phyloP scores from a whole-genome alignment of 2,797 vertebrate species.

The Hippoglossus hippoglossus region DNA sequence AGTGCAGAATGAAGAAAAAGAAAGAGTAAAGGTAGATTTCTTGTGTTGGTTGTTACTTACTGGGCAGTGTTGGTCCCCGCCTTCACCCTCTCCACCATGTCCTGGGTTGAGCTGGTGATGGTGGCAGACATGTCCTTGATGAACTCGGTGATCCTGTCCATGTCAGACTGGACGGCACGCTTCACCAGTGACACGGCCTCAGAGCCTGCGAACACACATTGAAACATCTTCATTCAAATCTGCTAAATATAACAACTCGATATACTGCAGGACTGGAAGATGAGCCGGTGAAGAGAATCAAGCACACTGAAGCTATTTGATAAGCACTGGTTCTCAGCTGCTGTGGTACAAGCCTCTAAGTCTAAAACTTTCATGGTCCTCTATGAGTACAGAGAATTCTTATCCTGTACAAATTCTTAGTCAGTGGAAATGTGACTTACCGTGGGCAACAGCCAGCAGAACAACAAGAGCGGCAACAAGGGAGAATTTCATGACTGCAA shows the following conservation, averaged over 20 bases:
- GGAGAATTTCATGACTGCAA: conserved; percentile 76
- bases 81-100: conserved; percentile 74
- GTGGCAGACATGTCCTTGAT: conserved; percentile 63
- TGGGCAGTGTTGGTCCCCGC: conserved; percentile 71
- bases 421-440: conserved; percentile 51
- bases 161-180: conserved; percentile 65
- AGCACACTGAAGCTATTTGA: too few species aligned
- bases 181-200: conserved; percentile 72
- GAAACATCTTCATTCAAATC: neutral
- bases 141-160: conserved; percentile 61
- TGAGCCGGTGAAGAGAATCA: too few species aligned
- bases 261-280: neutral
- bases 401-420: neutral
- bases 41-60: conserved; percentile 60
- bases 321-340: too few species aligned
- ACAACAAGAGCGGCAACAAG: conserved; percentile 38
- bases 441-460: conserved; percentile 65
- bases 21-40: neutral
- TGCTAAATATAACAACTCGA: neutral
- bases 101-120: conserved; percentile 51
- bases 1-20: neutral
- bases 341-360: neutral
- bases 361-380: neutral
- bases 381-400: neutral
- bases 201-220: conserved; percentile 53